A percentile compares a stretch with the other conserved stretches of the same genome.
phyloP scores from a whole-genome alignment of 2,113 vertebrate species.

The Morone saxatilis region DNA sequence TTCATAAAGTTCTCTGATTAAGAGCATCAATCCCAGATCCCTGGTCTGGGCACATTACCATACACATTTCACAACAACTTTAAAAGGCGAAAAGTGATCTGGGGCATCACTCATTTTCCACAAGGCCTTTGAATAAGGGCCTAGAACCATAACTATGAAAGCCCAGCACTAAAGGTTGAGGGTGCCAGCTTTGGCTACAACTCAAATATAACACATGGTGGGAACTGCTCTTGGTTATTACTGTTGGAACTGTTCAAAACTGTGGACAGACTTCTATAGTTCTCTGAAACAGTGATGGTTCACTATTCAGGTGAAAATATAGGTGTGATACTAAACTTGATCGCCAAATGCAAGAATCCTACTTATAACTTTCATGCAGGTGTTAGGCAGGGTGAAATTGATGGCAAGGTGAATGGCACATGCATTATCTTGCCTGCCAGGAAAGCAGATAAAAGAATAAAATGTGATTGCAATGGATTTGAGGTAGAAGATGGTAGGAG shows the following conservation, averaged over 20 bases:
- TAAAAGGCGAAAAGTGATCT: conserved; percentile 56
- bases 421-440: background rate
- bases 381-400: background rate
- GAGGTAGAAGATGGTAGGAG: conserved; percentile 3
- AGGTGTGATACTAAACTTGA: conserved; percentile 13
- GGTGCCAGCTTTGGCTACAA: conserved; percentile 60
- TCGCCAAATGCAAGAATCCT: background rate
- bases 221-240: conserved; percentile 34
- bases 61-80: conserved; percentile 60
- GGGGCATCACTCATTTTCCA: conserved; percentile 54
- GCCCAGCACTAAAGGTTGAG: conserved; percentile 34
- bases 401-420: conserved; percentile 7
- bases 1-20: conserved; percentile 60
- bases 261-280: conserved; percentile 9
- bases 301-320: conserved; percentile 19
- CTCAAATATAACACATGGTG: conserved; percentile 52
- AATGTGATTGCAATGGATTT: conserved; percentile 3
- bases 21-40: conserved; percentile 55
- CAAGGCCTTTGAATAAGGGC: conserved; percentile 50
- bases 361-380: background rate
- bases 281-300: conserved; percentile 17
- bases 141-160: conserved; percentile 57
- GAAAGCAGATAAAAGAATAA: conserved; percentile 30
- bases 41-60: conserved; percentile 52
- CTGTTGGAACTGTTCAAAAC: conserved; percentile 44